Evolutionary conservation across 2,113 vertebrate genomes (phyloP).

Genomic region (Cynoglossus semilaevis): DNA sequence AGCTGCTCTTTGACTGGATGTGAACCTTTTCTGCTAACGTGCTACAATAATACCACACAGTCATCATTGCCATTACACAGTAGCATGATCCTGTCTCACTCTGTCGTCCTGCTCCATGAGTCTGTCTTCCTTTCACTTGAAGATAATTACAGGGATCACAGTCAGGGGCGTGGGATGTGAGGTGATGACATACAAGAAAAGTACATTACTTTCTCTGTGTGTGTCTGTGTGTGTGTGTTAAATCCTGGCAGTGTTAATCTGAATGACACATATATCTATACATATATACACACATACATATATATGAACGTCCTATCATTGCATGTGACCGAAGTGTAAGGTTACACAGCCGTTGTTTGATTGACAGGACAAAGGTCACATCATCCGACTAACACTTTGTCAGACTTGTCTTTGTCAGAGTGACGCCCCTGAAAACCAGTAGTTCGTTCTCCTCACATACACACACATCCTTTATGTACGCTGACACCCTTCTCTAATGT

Average conservation of each 20-base stretch:
- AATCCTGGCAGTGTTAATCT: not conserved
- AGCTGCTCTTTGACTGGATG: not conserved
- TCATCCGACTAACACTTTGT: conserved; percentile 48
- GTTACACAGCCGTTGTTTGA: conserved; percentile 36
- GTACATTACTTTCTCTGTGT: conserved; percentile 40
- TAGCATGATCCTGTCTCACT: not conserved
- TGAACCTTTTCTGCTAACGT: not conserved
- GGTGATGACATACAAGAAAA: conserved; percentile 43
- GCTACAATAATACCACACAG: not conserved
- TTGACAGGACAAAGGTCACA: conserved; percentile 57
- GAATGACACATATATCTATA: conserved; percentile 1
- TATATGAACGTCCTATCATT: too few species aligned
- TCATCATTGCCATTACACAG: conserved; percentile 14
- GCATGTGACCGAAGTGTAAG: conserved; percentile 19
- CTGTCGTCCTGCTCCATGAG: conserved; percentile 1
- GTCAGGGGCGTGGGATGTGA: conserved; percentile 53
- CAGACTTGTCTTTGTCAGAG: conserved; percentile 22
- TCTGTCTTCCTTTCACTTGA: conserved; percentile 35
- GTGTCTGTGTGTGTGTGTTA: conserved; percentile 6
- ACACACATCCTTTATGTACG: not conserved
- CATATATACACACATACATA: too few species aligned
- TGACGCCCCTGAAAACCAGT: conserved; percentile 7
- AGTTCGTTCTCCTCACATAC: conserved; percentile 12
- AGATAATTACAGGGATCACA: conserved; percentile 63
- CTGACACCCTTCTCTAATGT: not conserved